Evolutionary conservation across 2,888 invertebrate genomes (phyloP).

Genomic region (Thereva unica): DNA sequence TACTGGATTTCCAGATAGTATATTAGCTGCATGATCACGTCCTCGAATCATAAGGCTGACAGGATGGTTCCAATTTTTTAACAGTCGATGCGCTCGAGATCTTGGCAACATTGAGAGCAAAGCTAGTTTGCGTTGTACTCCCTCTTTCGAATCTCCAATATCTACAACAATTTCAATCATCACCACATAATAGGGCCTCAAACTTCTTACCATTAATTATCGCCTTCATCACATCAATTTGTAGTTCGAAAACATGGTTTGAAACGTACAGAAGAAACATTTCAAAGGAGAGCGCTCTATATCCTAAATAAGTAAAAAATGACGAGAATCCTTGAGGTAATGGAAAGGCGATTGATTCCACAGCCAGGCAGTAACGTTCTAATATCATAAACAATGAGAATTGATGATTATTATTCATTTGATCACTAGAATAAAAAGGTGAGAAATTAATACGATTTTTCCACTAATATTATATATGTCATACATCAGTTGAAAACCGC

Average conservation of each 20-base stretch:
- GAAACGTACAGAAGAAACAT: conserved; percentile 84
- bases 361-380: conserved; percentile 80
- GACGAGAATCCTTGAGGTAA: conserved; percentile 86
- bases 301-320: conserved; percentile 86
- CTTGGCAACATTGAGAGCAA: conserved; percentile 74
- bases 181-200: too few relatives aligned
- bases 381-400: conserved; percentile 75
- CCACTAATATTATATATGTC: conserved; percentile 15
- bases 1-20: conserved; percentile 72
- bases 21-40: conserved; percentile 78
- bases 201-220: conserved; percentile 72
- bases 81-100: conserved; percentile 75
- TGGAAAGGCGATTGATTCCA: conserved; percentile 79
- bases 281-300: conserved; percentile 74
- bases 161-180: conserved; percentile 50
- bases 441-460: neutral
- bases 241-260: conserved; percentile 81
- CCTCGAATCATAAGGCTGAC: conserved; percentile 77
- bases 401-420: conserved; percentile 71
- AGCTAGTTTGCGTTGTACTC: conserved; percentile 72
- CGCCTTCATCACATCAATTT: conserved; percentile 84
- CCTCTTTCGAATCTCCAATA: conserved; percentile 60
- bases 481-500: conserved; percentile 81
- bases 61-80: conserved; percentile 78
- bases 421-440: conserved; percentile 64